Percentiles rank a stretch among this genome's conserved stretches.
Conservation (phyloP, 2,888 invertebrate genomes). For the Tetramorium bicarinatum region DNA sequence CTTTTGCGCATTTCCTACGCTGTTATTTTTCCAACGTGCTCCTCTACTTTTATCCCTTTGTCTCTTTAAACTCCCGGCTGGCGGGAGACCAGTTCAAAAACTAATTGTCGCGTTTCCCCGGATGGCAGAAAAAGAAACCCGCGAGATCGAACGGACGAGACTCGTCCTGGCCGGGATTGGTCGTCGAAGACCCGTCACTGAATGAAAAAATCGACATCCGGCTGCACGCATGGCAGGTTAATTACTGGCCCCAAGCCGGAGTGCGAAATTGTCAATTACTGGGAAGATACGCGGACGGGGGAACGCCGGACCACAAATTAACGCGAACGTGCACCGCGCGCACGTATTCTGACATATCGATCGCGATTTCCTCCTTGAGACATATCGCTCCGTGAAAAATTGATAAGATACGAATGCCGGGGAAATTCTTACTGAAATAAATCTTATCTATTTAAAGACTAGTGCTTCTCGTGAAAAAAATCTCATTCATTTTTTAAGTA, state of each 20-base stretch:
- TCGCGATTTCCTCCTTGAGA: conserved; percentile 15
- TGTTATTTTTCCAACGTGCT: conserved; percentile 3
- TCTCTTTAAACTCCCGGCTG: conserved; percentile 23
- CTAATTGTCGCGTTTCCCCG: conserved; percentile 53
- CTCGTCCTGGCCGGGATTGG: conserved; percentile 28
- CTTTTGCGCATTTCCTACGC: not conserved
- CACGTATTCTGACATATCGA: conserved; percentile 33
- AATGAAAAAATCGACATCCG: conserved; percentile 50
- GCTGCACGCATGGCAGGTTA: conserved; percentile 76
- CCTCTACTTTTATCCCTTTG: conserved; percentile 25
- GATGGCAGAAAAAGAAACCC: conserved; percentile 18
- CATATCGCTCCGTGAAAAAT: not conserved
- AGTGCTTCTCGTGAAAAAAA: not conserved
- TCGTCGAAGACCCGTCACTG: conserved; percentile 41
- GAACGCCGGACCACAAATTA: conserved; percentile 60
- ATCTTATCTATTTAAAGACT: not conserved
- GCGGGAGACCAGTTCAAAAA: conserved; percentile 45
- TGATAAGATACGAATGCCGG: not conserved
- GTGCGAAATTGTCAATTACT: conserved; percentile 81
- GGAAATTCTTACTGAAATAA: not conserved
- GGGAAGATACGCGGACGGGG: conserved; percentile 37
- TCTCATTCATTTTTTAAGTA: not conserved
- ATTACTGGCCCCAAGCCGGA: conserved; percentile 77
- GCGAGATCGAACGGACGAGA: conserved; percentile 20
- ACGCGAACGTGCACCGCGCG: conserved; percentile 36